A percentile compares a stretch with the other conserved stretches of the same genome.
These are phyloP conservation scores for Arion vulgaris DNA, from an alignment of 1,140 invertebrate species.

Conservation along the genomic window DNA sequence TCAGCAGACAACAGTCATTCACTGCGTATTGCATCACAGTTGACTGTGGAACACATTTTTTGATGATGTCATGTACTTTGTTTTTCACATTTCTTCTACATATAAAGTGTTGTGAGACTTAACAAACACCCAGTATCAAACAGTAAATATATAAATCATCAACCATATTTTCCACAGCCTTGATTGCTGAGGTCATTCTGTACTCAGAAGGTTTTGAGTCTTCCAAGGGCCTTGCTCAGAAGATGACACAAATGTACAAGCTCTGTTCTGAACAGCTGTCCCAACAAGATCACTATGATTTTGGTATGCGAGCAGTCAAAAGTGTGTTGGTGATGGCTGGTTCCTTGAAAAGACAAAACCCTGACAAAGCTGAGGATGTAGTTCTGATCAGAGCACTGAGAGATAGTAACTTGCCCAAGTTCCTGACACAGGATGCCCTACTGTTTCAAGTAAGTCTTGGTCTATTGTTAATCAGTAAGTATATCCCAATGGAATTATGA, in stretches of 20 bases:
- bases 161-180: constrained; percentile 72
- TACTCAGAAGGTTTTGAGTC: constrained; percentile 94
- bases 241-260: constrained; percentile 94
- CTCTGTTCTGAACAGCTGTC: constrained; percentile 92
- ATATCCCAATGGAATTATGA: too few species aligned
- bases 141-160: too few species aligned
- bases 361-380: constrained; percentile 72
- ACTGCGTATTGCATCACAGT: too few species aligned
- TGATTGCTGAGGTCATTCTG: constrained; percentile 92
- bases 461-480: too few species aligned
- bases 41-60: too few species aligned
- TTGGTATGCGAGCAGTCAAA: constrained; percentile 85
- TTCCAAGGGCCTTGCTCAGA: constrained; percentile 86
- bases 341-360: constrained; percentile 72
- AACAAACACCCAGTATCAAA: too few species aligned
- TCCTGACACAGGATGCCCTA: constrained; percentile 71
- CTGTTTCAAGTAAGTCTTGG: constrained; percentile 72
- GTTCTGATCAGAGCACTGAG: constrained; percentile 72
- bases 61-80: too few species aligned
- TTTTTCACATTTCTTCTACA: too few species aligned
- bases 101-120: too few species aligned
- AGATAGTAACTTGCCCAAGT: constrained; percentile 74
- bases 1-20: too few species aligned
- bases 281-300: constrained; percentile 94
- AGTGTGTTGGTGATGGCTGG: constrained; percentile 74